phyloP scores from a whole-genome alignment of 2,888 invertebrate species.

The Dynastes grantii region DNA sequence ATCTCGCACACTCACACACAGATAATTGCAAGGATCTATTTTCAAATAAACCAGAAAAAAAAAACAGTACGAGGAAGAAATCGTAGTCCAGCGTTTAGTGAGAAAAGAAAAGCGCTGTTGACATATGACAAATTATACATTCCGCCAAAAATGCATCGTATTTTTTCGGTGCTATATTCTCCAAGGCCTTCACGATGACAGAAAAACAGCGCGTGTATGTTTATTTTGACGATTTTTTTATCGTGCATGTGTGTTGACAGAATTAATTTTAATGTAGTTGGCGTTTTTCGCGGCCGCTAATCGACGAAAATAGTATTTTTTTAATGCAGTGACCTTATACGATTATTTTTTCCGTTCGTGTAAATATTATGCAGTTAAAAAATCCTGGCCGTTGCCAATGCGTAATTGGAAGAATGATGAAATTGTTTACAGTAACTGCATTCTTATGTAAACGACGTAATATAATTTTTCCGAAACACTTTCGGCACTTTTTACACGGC shows the following conservation, averaged over 20 bases:
- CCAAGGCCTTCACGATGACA: slow-evolving; percentile 26
- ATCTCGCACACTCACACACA: slow-evolving; percentile 19
- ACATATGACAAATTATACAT: slow-evolving; percentile 12
- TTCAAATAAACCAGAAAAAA: neutral
- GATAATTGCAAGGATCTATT: slow-evolving; percentile 16
- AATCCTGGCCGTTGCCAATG: neutral
- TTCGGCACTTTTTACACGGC: neutral
- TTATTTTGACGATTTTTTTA: slow-evolving; percentile 41
- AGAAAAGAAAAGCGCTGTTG: slow-evolving; percentile 8
- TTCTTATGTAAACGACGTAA: slow-evolving; percentile 4
- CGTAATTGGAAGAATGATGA: slow-evolving; percentile 9
- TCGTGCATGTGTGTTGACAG: slow-evolving; percentile 42
- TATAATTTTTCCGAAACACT: neutral
- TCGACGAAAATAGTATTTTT: slow-evolving; percentile 14
- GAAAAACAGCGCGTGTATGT: slow-evolving; percentile 35
- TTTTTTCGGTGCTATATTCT: slow-evolving; percentile 18
- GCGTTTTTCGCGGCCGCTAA: slow-evolving; percentile 31
- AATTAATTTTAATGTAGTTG: slow-evolving; percentile 34
- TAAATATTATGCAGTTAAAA: slow-evolving; percentile 25
- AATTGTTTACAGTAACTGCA: slow-evolving; percentile 6
- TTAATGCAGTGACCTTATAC: slow-evolving; percentile 43
- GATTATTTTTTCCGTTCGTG: slow-evolving; percentile 10
- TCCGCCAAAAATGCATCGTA: slow-evolving; percentile 36
- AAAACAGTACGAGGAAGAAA: too few species aligned
- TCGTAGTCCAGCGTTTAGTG: neutral